Evolutionary conservation across 2,797 vertebrate species (phyloP), one percentile per base, ranked within the genome.

Genomic region (Mus minutoides): DNA sequence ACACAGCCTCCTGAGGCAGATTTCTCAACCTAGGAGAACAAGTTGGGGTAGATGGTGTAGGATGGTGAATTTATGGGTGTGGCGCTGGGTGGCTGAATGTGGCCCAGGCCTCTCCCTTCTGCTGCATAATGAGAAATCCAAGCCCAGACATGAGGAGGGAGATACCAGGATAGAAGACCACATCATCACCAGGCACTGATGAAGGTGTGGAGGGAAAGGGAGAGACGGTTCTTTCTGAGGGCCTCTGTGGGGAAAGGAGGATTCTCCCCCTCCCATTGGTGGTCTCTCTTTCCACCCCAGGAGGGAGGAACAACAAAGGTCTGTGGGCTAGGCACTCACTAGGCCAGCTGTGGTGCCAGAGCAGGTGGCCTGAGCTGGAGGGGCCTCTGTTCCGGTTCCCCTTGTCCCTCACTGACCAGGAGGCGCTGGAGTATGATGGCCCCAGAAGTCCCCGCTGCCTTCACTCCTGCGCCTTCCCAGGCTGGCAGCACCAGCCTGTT

Each of bases 71-170:
- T 76, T 40, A 37, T 7, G 22, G 22, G 69, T 6, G 13, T 29
- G 16, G 17, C 24, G 8, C 1, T 11, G 0, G 6, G 8, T 17
- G 29, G 31, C 77, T 84, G 22, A 73, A 67, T 0, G 3, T 0
- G 2, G 13, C 40, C 21, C 21, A 71, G 46, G 40, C 22, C 52
- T 43, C 75, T n/a, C 7, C 24, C 49, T 26, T 85, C 40, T 64
- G 21, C 26, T 46, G 12, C 37, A 37, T 56, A 3, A 56, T 37
- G 49, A 69, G 6, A 37, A n/a, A 84, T 54, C 43, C 52, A 56
- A 85, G 29, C 34, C 16, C 14, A 5, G 37, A 7, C 11, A 0
- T 34, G 11, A 24, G 52, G 26, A 58, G 26, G 69, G 69, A 56
- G 34, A 31, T 14, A 17, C 37, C 54, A 43, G 37, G 29, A 75